Conservation (phyloP, 2,888 invertebrate species). For the Cheilosia vulpina region DNA sequence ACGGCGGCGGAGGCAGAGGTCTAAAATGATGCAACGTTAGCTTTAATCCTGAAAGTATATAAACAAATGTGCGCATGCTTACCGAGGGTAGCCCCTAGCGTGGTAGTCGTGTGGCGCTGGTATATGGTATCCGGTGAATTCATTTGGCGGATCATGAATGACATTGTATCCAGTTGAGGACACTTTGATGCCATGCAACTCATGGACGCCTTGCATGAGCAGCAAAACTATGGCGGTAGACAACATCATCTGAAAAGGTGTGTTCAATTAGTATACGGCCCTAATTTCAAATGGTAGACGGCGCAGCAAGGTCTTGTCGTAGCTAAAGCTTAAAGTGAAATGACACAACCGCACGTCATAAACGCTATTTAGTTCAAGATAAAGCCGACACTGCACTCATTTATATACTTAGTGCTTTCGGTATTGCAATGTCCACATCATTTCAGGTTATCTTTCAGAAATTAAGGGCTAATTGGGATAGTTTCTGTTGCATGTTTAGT, state of each 20-base stretch:
- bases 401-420: too few relatives aligned
- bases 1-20: slow-evolving; percentile 47
- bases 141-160: slow-evolving; percentile 48
- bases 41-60: background rate
- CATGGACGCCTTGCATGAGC: slow-evolving; percentile 38
- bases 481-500: too few relatives aligned
- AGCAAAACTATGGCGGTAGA: slow-evolving; percentile 4
- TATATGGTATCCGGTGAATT: slow-evolving; percentile 46
- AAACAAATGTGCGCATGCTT: slow-evolving; percentile 1
- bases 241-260: slow-evolving; percentile 45
- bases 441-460: too few relatives aligned
- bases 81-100: slow-evolving; percentile 54
- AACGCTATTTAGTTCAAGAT: too few relatives aligned
- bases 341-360: too few relatives aligned
- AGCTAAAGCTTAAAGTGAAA: too few relatives aligned
- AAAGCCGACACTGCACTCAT: too few relatives aligned
- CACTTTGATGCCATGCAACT: slow-evolving; percentile 29
- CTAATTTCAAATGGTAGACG: background rate
- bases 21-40: slow-evolving; percentile 3
- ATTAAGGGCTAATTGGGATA: too few relatives aligned
- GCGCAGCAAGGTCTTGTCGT: too few relatives aligned
- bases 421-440: too few relatives aligned
- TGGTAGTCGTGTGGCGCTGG: slow-evolving; percentile 29
- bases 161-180: slow-evolving; percentile 53
- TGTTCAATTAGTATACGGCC: background rate